These are phyloP conservation scores for Aphelenchoides fujianensis DNA, from an alignment of 1,140 invertebrate genomes.

Conservation along the genomic window DNA sequence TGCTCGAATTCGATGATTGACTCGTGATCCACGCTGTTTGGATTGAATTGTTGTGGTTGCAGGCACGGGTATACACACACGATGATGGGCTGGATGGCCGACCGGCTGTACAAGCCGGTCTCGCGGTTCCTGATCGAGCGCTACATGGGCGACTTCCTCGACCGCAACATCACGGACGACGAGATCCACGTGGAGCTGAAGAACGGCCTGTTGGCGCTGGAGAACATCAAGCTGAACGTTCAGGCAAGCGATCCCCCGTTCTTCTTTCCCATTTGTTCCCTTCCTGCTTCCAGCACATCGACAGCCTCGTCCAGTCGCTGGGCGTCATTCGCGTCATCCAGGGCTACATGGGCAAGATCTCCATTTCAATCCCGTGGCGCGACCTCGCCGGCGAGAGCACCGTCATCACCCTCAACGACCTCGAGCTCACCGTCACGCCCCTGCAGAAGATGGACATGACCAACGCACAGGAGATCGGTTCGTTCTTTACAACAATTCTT, in stretches of 20 bases:
- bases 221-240: slow-evolving; percentile 37
- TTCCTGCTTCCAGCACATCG: slow-evolving; percentile 35
- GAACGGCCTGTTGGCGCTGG: slow-evolving; percentile 39
- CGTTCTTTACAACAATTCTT: slow-evolving; percentile 20
- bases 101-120: slow-evolving; percentile 39
- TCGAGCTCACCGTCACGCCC: slow-evolving; percentile 42
- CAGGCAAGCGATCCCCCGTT: slow-evolving; percentile 34
- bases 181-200: slow-evolving; percentile 36
- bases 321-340: slow-evolving; percentile 33
- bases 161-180: slow-evolving; percentile 37
- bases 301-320: slow-evolving; percentile 30
- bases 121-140: slow-evolving; percentile 49
- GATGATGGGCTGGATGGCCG: background rate
- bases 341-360: slow-evolving; percentile 39
- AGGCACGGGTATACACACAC: background rate
- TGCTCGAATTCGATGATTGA: too few relatives aligned
- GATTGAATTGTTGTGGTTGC: background rate
- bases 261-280: background rate
- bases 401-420: slow-evolving; percentile 34
- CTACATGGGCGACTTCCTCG: slow-evolving; percentile 52
- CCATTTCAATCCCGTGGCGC: slow-evolving; percentile 38
- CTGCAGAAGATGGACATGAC: slow-evolving; percentile 34
- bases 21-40: too few relatives aligned
- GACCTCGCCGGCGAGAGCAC: slow-evolving; percentile 37
- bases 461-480: slow-evolving; percentile 47